Evolutionary conservation across 64 coral and sea anemone species (phyloP), one percentile per base, ranked within the genome.

Genomic region (Actinia equina): DNA sequence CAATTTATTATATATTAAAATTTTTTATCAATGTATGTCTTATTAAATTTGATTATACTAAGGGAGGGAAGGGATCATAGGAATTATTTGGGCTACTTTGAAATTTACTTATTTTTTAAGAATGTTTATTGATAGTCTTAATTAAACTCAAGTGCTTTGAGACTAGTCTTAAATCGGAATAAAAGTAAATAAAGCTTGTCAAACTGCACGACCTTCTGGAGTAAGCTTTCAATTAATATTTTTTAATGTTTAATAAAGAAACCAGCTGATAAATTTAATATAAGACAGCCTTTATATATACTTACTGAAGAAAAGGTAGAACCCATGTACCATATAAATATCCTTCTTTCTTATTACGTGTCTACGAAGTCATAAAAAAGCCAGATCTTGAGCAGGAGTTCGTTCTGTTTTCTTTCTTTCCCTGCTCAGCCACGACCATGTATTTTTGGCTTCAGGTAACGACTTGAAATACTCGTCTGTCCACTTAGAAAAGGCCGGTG

Each of bases 271-370:
- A 8, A 49, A 8, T 49, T 49, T 4, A 4, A 49, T 49, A 49
- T 11, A 58, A 13, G 63, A 20, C 11, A 27, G 10, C 15, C 25
- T 14, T 15, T 30, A 12, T 30, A 59, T 15, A 16, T 54, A 99
- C 97, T 93, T 84, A 99, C 97, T 99, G 97, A 15, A 99, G 63
- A 86, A 99, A 95, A 2, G 91, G 89, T 59, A 93, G 84, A 53
- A 99, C 97, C 93, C 97, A 86, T 99, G 89, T 3, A 99, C 97
- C 97, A 99, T 95, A 80, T 99, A 99, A 52, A 99, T 90, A 86
- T 99, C 97, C 7, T 92, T 85, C 25, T n/a, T 46, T 63, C 83
- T 59, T 88, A 52, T n/a, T 99, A 99, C 6, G 79, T 91, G 44
- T 83, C 79, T 6, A 99, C 88, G 82, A 99, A 99, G 51, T 99